Evolutionary conservation across 2,797 vertebrate genomes (phyloP), one percentile per base, ranked within the genome.

Genomic region (Ptychadena robeensis): DNA sequence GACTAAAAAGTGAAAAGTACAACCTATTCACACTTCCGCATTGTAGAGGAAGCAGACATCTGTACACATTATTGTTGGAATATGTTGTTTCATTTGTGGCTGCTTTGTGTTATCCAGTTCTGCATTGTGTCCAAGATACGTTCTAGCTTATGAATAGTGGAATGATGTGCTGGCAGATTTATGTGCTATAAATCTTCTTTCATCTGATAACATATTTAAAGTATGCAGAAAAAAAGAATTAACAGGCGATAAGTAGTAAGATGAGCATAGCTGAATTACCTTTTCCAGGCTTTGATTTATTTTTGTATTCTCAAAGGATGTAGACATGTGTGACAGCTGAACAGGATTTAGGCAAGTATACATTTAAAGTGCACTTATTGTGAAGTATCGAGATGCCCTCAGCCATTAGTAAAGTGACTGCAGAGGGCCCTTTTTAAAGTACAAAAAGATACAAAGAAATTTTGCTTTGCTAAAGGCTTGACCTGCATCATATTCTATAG

Each of bases 91-190:
- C 25, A 44, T 12, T 12, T 37, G 22, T 65, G 59, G 34, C 72
- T 37, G 32, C 28, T 22, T 75, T 64, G 73, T 64, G 27, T 48
- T 48, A 30, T 75, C 40, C 53, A 40, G 27, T 48, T 48, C 22
- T 10, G 59, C 59, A 61, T 61, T 61, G 59, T 28, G 9, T 66
- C 28, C 63, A 66, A 14, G 30, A 44, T 40, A 48, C 38, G 25
- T 76, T 12, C 22, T n/a, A 65, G 14, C 9, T 65, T 40, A 15
- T 76, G 57, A 65, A 65, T 66, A 76, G 22, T 44, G 37, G 9
- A 65, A 37, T 40, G 28, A 53, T 70, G 77, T 37, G 44, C 9
- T 61, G 77, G 70, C 66, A 38, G 48, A 70, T 79, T 79, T 79
- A 37, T 79, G 31, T 37, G 15, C 40, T 57, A 35, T n/a, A 37